phyloP scores from a whole-genome alignment of 2,888 invertebrate species.

The Heteromyza rotundicornis region DNA sequence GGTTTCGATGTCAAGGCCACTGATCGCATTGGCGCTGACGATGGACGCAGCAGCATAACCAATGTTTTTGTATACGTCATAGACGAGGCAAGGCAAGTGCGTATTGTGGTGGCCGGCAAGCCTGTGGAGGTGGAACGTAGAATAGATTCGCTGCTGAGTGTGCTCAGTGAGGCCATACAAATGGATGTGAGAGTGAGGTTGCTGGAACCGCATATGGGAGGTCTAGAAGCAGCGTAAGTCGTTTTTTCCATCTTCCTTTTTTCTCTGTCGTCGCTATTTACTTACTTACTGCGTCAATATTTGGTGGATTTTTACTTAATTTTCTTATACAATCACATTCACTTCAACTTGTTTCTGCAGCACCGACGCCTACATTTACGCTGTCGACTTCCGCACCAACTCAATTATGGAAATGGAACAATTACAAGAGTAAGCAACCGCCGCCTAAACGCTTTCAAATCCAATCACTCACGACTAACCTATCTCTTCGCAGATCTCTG shows the following conservation, averaged over 20 bases:
- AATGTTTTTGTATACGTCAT: slow-evolving; percentile 87
- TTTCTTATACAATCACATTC: background rate
- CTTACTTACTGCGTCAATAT: no score
- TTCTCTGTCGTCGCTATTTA: background rate
- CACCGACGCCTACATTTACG: slow-evolving; percentile 85
- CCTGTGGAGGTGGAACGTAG: slow-evolving; percentile 78
- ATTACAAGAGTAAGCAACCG: slow-evolving; percentile 72
- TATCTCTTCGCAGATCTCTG: slow-evolving; percentile 66
- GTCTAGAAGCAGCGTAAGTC: slow-evolving; percentile 65
- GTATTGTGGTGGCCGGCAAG: slow-evolving; percentile 77
- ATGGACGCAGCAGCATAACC: slow-evolving; percentile 82
- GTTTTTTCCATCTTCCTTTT: no score
- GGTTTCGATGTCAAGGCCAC: slow-evolving; percentile 90
- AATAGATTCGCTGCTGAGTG: slow-evolving; percentile 72
- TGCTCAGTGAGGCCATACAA: slow-evolving; percentile 76
- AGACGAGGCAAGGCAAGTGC: slow-evolving; percentile 80
- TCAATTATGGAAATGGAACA: slow-evolving; percentile 81
- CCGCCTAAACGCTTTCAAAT: background rate
- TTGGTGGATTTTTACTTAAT: background rate
- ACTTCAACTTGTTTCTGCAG: slow-evolving; percentile 64
- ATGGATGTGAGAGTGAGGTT: slow-evolving; percentile 80
- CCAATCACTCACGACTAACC: background rate
- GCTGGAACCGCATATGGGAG: slow-evolving; percentile 72
- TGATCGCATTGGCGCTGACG: slow-evolving; percentile 79
- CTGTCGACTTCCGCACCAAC: slow-evolving; percentile 81